Base-by-base conservation (phyloP, 1,140 invertebrate species). In the Dufourea novaeangliae region DNA sequence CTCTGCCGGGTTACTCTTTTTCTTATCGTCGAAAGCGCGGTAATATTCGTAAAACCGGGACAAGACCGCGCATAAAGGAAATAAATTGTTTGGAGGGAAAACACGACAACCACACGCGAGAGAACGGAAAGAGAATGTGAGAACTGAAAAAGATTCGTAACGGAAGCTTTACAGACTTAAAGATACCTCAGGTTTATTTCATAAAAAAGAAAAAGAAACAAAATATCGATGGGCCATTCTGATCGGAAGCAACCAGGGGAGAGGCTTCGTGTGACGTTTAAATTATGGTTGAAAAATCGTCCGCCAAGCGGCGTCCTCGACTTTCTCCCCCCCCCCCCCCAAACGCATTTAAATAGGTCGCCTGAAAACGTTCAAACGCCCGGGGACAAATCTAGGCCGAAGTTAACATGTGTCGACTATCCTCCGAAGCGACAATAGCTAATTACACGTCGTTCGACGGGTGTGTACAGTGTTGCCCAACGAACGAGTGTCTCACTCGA, bases 151-250 rank as follows among this genome's bases (percentile, higher is more conserved):
- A 7, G 71, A 81, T 80, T 78, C 56, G 72, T 71, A 80, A 81
- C 78, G 78, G 80, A 80, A 84, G 81, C 82, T 84, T 84, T 81
- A 81, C 81, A 83, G 81, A 83, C 80, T 83, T 75, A 83, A 83
- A 81, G 70, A 83, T 84, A 83, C 71, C 82, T 84, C 82, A 83
- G 77, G 77, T 81, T 79, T 76, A 83, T 74, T 83, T 84, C 78
- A 54, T 80, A 61, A 80, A 57, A 37, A 44, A 61, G 62, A 71
- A 61, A 80, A 57, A 37, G 52, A 61, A 66, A 71, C 54, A 71
- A 52, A 64, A 54, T n/a, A n/a, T n/a, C n/a, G 46, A 46, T n/a
- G 22, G 57, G 62, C 67, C 34, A n/a, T 80, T 50, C 37, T 14
- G 73, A 72, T 74, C 74, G 61, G n/a, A n/a, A n/a, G n/a, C n/a